phyloP scores from a whole-genome alignment of 2,113 vertebrate species.

The Vidua macroura region DNA sequence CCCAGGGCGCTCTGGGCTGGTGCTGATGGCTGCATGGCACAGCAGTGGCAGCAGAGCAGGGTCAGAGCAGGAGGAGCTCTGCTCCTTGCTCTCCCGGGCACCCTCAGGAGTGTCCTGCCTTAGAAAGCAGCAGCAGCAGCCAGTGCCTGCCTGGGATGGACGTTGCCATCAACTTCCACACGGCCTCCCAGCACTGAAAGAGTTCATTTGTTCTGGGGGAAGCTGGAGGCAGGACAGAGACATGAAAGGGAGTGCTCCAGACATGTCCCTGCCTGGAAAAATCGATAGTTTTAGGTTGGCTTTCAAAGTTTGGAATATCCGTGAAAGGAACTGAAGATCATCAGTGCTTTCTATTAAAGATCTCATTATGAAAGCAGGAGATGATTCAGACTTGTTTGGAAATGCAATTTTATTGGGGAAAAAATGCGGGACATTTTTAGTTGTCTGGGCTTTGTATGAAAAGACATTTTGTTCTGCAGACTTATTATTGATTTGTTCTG shows the following conservation, averaged over 20 bases:
- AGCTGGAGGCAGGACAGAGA: not conserved
- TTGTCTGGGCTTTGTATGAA: conserved; percentile 14
- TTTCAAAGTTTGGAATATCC: not conserved
- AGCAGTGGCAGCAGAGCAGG: not conserved
- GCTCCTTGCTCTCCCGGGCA: not conserved
- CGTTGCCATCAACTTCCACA: not conserved
- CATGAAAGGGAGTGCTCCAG: not conserved
- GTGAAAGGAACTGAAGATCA: not conserved
- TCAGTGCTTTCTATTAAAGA: not conserved
- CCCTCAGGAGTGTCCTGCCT: not conserved
- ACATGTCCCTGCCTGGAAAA: not conserved
- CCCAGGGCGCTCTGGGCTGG: rapidly evolving
- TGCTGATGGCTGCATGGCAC: rapidly evolving
- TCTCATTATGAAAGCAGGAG: not conserved
- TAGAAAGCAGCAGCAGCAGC: conserved; percentile 23
- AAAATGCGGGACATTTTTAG: conserved; percentile 32
- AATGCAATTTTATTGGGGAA: not conserved
- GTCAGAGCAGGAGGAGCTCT: not conserved
- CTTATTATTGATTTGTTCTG: not conserved
- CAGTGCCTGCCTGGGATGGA: not conserved
- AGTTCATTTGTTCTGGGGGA: not conserved
- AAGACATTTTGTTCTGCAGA: conserved; percentile 33
- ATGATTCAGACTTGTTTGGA: not conserved
- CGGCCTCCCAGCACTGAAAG: not conserved
- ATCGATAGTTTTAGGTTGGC: not conserved